phyloP scores from a whole-genome alignment of 2,797 vertebrate species.

The Sciurus vulgaris region DNA sequence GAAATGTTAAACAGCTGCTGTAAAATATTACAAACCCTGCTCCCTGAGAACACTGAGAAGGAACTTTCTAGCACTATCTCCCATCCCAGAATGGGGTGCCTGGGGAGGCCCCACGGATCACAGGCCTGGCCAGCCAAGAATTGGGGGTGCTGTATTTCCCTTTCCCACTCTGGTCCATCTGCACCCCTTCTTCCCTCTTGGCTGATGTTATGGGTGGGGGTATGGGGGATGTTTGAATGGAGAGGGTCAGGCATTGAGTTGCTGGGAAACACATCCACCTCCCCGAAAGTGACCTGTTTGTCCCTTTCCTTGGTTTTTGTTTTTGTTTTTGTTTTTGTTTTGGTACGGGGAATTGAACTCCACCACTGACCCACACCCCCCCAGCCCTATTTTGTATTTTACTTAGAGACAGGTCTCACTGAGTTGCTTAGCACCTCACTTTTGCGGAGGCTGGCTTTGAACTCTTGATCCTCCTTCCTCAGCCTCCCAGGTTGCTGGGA shows the following conservation, averaged over 20 bases:
- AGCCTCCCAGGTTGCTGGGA: too few species aligned
- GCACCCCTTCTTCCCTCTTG: background rate
- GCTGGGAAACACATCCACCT: background rate
- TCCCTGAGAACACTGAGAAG: constrained; percentile 51
- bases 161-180: rapidly evolving
- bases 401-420: too few species aligned
- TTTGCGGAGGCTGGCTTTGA: too few species aligned
- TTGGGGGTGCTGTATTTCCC: background rate
- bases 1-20: constrained; percentile 86
- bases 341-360: too few species aligned
- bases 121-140: background rate
- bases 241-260: rapidly evolving
- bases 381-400: too few species aligned
- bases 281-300: background rate
- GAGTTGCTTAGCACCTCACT: too few species aligned
- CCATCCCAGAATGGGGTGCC: background rate
- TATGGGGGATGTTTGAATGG: rapidly evolving
- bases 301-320: background rate
- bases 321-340: too few species aligned
- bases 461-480: too few species aligned
- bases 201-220: background rate
- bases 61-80: constrained; percentile 25
- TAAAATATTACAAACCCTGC: constrained; percentile 77
- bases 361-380: too few species aligned
- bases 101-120: rapidly evolving